Conservation (phyloP, 2,888 invertebrate species). For the Lymantria dispar region DNA sequence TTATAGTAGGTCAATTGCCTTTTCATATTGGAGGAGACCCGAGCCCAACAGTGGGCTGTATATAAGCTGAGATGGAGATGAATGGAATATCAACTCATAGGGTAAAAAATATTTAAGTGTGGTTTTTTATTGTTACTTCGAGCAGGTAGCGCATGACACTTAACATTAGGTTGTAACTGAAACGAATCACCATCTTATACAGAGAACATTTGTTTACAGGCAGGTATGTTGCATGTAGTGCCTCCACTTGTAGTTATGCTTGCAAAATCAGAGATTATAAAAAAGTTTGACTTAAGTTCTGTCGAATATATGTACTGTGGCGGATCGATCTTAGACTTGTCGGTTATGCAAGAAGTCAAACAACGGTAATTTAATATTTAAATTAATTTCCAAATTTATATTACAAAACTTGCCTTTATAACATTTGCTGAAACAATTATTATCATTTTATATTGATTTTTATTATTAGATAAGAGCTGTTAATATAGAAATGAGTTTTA, state of each 20-base stretch:
- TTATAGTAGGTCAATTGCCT: no score
- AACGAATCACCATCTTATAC: no score
- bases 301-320: slow-evolving; percentile 49
- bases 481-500: not conserved
- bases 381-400: not conserved
- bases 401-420: not conserved
- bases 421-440: not conserved
- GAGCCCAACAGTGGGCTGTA: no score
- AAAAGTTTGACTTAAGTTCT: slow-evolving; percentile 54
- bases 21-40: no score
- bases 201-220: slow-evolving; percentile 38
- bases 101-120: no score
- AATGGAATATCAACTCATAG: no score
- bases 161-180: no score
- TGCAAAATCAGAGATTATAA: slow-evolving; percentile 45
- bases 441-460: not conserved
- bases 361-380: slow-evolving; percentile 35
- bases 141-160: no score
- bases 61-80: no score
- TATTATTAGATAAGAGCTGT: not conserved
- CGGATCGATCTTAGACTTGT: slow-evolving; percentile 53
- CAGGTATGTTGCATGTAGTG: slow-evolving; percentile 40
- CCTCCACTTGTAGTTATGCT: slow-evolving; percentile 55
- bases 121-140: no score
- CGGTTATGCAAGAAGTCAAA: slow-evolving; percentile 41